These are phyloP conservation scores for Gambusia holbrooki DNA, from an alignment of 2,113 vertebrate genomes.

Conservation along the genomic window DNA sequence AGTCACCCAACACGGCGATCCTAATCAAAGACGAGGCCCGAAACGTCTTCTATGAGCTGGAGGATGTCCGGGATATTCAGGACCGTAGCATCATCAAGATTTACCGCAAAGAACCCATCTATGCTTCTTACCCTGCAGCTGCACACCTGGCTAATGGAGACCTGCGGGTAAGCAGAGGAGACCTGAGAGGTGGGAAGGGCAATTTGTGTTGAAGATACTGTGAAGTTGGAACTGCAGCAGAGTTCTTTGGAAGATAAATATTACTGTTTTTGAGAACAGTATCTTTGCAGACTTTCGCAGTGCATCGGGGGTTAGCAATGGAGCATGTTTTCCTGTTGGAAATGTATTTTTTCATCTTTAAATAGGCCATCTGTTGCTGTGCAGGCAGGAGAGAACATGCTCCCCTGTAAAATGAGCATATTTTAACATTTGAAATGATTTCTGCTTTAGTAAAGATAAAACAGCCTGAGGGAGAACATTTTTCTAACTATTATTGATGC, in stretches of 20 bases:
- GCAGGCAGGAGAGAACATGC: conserved; percentile 59
- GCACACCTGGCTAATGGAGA: conserved; percentile 96
- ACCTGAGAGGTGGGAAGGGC: conserved; percentile 3
- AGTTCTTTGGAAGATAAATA: conserved; percentile 8
- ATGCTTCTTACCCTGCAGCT: conserved; percentile 90
- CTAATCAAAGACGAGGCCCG: conserved; percentile 97
- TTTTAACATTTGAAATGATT: conserved; percentile 65
- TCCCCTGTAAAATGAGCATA: conserved; percentile 56
- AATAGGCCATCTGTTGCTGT: conserved; percentile 72
- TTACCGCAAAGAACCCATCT: conserved; percentile 95
- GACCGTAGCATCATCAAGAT: conserved; percentile 99
- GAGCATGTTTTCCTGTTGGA: conserved; percentile 69
- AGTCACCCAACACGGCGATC: conserved; percentile 97
- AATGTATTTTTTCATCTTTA: conserved; percentile 64
- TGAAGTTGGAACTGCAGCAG: background rate
- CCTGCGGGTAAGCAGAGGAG: conserved; percentile 86
- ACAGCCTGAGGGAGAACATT: conserved; percentile 54
- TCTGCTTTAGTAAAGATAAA: conserved; percentile 67
- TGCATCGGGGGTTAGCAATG: conserved; percentile 53
- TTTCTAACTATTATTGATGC: conserved; percentile 42
- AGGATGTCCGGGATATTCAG: conserved; percentile 97
- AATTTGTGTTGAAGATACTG: background rate
- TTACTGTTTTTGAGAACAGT: conserved; percentile 21
- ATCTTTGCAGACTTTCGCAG: conserved; percentile 49
- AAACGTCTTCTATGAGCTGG: conserved; percentile 98